Evolutionary conservation across 2,797 vertebrate species (phyloP).

Genomic region (Channa striata): DNA sequence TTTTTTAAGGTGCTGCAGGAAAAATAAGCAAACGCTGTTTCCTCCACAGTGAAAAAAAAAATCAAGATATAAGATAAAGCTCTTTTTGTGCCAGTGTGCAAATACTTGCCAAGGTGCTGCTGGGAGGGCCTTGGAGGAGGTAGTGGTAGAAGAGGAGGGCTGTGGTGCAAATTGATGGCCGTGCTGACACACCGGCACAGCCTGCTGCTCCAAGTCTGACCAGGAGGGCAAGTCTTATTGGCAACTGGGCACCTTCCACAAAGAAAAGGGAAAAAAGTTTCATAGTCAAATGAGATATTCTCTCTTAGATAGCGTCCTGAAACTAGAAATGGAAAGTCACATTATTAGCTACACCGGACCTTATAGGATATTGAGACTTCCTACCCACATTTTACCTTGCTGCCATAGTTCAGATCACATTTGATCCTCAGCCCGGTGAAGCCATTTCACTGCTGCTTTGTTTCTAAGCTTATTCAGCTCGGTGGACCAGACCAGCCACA

Average conservation of each 20-base stretch:
- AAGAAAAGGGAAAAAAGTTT: constrained; percentile 9
- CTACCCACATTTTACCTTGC: no score
- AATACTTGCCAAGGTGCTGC: constrained; percentile 63
- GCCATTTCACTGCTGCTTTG: no score
- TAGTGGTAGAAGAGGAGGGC: constrained; percentile 37
- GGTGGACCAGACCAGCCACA: no score
- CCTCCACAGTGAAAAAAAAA: background rate
- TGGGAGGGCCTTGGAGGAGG: constrained; percentile 49
- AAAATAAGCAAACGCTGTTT: constrained; percentile 7
- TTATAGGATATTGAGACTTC: no score
- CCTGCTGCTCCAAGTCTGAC: constrained; percentile 68
- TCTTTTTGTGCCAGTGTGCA: constrained; percentile 6
- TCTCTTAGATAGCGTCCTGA: background rate
- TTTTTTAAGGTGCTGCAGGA: background rate
- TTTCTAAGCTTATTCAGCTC: no score
- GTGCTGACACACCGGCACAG: constrained; percentile 62
- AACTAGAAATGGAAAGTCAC: background rate
- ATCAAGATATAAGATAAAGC: background rate
- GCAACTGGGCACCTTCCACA: constrained; percentile 63
- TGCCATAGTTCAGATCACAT: no score
- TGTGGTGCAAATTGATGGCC: constrained; percentile 29
- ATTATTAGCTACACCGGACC: no score
- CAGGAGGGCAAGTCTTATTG: constrained; percentile 68
- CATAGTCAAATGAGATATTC: background rate
- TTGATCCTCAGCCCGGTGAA: no score